These are phyloP conservation scores for Ormyrus labotus DNA, from an alignment of 2,888 invertebrate species.

Conservation along the genomic window DNA sequence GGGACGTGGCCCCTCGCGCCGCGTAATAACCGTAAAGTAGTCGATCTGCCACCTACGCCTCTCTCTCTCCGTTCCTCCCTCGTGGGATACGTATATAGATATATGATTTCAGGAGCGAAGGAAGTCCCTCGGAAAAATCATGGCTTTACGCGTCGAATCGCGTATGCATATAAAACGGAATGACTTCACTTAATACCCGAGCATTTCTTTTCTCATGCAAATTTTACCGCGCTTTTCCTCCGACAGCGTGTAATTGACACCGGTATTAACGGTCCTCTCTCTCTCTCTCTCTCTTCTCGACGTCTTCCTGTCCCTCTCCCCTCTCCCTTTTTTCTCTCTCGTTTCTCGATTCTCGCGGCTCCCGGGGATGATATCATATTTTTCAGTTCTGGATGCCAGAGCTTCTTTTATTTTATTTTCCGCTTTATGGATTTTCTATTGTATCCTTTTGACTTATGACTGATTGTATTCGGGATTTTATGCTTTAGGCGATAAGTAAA, in stretches of 20 bases:
- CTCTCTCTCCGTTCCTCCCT: constrained; percentile 15
- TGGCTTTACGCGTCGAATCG: constrained; percentile 69
- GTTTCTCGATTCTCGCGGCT: constrained; percentile 14
- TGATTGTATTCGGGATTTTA: too few species aligned
- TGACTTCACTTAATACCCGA: constrained; percentile 66
- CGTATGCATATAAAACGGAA: constrained; percentile 73
- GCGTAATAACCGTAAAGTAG: constrained; percentile 71
- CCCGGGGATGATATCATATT: too few species aligned
- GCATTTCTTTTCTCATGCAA: constrained; percentile 58
- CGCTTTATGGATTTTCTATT: too few species aligned
- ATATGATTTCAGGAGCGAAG: constrained; percentile 54
- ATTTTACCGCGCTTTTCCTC: constrained; percentile 56
- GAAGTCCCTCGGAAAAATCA: constrained; percentile 69
- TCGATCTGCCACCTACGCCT: constrained; percentile 55
- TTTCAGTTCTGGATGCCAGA: too few species aligned
- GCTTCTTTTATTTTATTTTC: too few species aligned
- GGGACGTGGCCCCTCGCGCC: constrained; percentile 52
- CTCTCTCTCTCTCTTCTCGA: background rate
- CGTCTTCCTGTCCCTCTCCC: background rate
- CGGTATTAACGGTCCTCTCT: constrained; percentile 46
- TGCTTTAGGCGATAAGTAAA: too few species aligned
- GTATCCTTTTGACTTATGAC: too few species aligned
- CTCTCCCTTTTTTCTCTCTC: constrained; percentile 23
- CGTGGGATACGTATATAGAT: constrained; percentile 51
- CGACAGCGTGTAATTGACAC: constrained; percentile 55